Evolutionary conservation across 2,797 vertebrate species (phyloP), one percentile per base, ranked within the genome.

Genomic region (Platalea minor): DNA sequence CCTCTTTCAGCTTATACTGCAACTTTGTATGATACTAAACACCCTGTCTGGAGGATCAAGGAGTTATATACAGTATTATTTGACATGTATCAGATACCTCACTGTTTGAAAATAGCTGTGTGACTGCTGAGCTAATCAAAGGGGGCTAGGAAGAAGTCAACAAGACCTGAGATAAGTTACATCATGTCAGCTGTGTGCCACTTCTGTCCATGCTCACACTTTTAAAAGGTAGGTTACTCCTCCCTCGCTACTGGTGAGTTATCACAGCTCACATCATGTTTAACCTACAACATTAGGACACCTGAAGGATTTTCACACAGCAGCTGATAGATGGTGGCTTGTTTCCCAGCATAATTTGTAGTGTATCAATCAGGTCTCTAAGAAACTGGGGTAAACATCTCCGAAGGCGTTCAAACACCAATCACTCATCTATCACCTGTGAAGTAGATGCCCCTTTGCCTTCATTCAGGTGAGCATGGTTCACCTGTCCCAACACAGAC

Each of bases 81-180:
- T 94, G 88, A 82, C 51, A 48, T 5, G 4, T 54, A 56, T 61
- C n/a, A 75, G 69, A 60, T n/a, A 84, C 17, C n/a, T 86, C 25
- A 31, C 60, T 26, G 28, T 54, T 85, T 88, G 50, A 86, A 90
- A 95, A 86, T 11, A 94, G 24, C 50, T 90, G 70, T 50, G 37
- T 78, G 65, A 75, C 50, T 93, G 74, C 74, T 93, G 92, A 85
- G 63, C 35, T 89, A 80, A 82, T 75, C 91, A 93, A 92, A 92
- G 81, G 4, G 24, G 28, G 20, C 16, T 15, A 79, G 74, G 35
- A 92, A 85, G 29, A 91, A 92, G 35, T 24, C 81, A 87, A 59
- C 37, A 69, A 19, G 9, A 91, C 39, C 64, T 45, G 65, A 25
- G 29, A 41, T n/a, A 89, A 85, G 48, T 48, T 26, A 69, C 3